Percentiles rank a stretch among this genome's conserved stretches.
These are phyloP conservation scores for Drosophila kurseongensis DNA, from an alignment of 1,140 invertebrate genomes.

Conservation along the genomic window DNA sequence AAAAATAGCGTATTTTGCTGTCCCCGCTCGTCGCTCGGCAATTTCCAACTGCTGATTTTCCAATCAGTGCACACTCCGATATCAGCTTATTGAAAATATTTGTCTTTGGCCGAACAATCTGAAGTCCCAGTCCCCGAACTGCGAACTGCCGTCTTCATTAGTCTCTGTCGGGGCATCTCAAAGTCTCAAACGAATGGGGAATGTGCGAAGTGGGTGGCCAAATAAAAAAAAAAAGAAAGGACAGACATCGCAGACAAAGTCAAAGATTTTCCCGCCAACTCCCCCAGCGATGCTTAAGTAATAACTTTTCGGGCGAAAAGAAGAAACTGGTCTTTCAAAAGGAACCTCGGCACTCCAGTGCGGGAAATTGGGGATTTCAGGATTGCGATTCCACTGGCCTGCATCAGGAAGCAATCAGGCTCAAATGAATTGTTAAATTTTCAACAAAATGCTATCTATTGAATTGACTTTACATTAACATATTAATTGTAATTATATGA, in stretches of 20 bases:
- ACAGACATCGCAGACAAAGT: slow-evolving; percentile 32
- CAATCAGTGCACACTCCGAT: slow-evolving; percentile 80
- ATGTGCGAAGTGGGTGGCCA: slow-evolving; percentile 3
- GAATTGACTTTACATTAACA: background rate
- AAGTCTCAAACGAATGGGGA: background rate
- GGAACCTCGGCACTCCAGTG: background rate
- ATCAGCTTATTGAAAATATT: slow-evolving; percentile 81
- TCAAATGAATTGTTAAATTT: slow-evolving; percentile 3
- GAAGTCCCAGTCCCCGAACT: slow-evolving; percentile 20
- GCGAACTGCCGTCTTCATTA: slow-evolving; percentile 67
- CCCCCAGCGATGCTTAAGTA: slow-evolving; percentile 55
- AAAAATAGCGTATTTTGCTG: slow-evolving; percentile 61
- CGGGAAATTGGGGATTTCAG: slow-evolving; percentile 4
- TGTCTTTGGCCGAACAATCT: slow-evolving; percentile 63
- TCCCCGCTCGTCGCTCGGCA: slow-evolving; percentile 31
- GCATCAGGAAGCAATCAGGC: slow-evolving; percentile 4
- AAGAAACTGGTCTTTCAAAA: slow-evolving; percentile 27
- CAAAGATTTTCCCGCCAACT: slow-evolving; percentile 55
- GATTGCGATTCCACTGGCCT: slow-evolving; percentile 13
- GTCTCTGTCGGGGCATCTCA: slow-evolving; percentile 64
- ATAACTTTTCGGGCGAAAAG: slow-evolving; percentile 48
- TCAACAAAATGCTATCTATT: background rate
- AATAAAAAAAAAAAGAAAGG: slow-evolving; percentile 4
- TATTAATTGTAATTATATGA: slow-evolving; percentile 10
- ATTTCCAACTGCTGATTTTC: slow-evolving; percentile 81